phyloP scores from a whole-genome alignment of 1,140 invertebrate genomes.

The Ctenoplectra terminalis region DNA sequence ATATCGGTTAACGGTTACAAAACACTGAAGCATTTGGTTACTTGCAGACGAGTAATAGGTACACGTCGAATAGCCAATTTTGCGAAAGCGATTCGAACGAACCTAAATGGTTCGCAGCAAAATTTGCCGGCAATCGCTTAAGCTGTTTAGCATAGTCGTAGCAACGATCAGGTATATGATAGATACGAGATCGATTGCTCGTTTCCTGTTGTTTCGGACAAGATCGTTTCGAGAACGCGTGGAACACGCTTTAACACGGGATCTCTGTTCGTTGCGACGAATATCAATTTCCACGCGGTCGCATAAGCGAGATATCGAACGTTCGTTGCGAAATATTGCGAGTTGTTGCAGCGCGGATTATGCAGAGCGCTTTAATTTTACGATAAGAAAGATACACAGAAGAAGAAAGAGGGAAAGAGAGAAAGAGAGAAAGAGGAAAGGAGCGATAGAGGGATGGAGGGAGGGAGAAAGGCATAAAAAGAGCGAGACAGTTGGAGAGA shows the following conservation, averaged over 20 bases:
- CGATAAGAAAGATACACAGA: constrained; percentile 26
- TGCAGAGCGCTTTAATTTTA: constrained; percentile 4
- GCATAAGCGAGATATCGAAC: neutral
- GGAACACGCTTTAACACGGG: neutral
- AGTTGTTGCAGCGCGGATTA: neutral
- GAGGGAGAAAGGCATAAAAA: too few relatives aligned
- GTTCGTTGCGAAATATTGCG: constrained; percentile 8
- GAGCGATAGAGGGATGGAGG: neutral
- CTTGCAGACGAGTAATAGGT: neutral
- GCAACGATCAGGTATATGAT: constrained; percentile 35
- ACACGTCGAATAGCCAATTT: constrained; percentile 3
- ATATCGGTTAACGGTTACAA: constrained; percentile 27
- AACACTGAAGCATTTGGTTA: neutral
- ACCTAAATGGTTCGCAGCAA: too few relatives aligned
- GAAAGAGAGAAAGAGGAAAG: constrained; percentile 40
- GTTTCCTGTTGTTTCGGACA: neutral
- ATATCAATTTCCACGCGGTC: neutral
- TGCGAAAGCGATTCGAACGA: constrained; percentile 8
- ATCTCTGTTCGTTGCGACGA: constrained; percentile 35
- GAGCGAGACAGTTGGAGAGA: too few relatives aligned
- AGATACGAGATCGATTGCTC: too few relatives aligned
- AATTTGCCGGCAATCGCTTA: constrained; percentile 7
- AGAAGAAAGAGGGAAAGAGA: constrained; percentile 26
- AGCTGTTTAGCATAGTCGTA: constrained; percentile 23
- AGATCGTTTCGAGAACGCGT: neutral